A percentile compares a stretch with the other conserved stretches of the same genome.
Conservation (phyloP, 2,113 vertebrate species). For the Ifrita kowaldi region DNA sequence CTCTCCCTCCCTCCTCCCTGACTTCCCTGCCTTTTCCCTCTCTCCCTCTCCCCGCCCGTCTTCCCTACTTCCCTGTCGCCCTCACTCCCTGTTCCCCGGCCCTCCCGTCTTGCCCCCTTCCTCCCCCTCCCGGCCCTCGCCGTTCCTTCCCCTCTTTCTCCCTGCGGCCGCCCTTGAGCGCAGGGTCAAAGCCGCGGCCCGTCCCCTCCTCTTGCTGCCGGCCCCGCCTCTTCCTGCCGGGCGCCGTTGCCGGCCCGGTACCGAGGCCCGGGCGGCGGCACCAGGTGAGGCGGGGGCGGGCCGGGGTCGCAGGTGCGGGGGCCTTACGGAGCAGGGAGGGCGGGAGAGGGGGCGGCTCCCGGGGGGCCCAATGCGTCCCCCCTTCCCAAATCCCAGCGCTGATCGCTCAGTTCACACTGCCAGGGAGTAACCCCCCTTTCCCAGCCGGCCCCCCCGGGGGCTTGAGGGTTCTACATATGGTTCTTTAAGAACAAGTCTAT, state of each 20-base stretch:
- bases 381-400: neutral
- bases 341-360: neutral
- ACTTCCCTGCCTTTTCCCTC: neutral
- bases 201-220: neutral
- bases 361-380: fast-evolving
- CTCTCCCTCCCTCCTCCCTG: fast-evolving
- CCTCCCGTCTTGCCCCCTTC: neutral
- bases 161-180: neutral
- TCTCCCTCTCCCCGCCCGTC: neutral
- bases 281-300: neutral
- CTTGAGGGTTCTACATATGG: fast-evolving
- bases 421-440: neutral
- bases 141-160: too few relatives aligned
- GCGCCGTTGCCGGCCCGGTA: neutral
- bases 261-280: neutral
- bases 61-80: neutral
- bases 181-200: neutral
- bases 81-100: neutral
- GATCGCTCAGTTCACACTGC: neutral
- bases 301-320: neutral
- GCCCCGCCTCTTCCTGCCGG: neutral
- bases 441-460: too few relatives aligned
- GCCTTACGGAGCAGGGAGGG: neutral
- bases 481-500: neutral
- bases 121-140: neutral